These are phyloP conservation scores for Reinhardtius hippoglossoides DNA, from an alignment of 2,113 vertebrate genomes.

Conservation along the genomic window DNA sequence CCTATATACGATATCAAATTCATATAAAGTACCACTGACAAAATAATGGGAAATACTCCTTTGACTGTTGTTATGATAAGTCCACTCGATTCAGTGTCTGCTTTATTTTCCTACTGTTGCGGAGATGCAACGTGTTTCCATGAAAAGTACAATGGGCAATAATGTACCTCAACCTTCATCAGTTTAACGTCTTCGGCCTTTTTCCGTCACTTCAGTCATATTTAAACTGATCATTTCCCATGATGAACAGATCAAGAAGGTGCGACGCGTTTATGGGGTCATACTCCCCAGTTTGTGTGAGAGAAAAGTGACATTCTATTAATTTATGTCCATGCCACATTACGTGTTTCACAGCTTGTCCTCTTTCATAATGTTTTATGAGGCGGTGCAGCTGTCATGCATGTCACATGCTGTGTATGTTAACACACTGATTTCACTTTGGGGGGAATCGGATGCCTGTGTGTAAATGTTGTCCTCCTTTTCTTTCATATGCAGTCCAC, in stretches of 20 bases:
- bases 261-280: not conserved
- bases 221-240: constrained; percentile 12
- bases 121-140: too few species aligned
- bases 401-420: not conserved
- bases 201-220: not conserved
- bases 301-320: not conserved
- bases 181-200: not conserved
- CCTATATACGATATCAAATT: not conserved
- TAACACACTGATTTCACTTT: constrained; percentile 9
- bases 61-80: not conserved
- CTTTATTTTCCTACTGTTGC: not conserved
- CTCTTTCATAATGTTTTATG: constrained; percentile 4
- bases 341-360: constrained; percentile 4
- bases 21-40: constrained; percentile 11
- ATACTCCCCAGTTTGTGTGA: not conserved
- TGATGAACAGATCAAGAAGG: constrained; percentile 15
- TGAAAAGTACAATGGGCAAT: too few species aligned
- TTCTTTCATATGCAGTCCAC: constrained; percentile 1
- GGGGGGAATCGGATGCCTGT: not conserved
- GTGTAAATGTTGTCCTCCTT: not conserved
- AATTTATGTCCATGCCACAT: not conserved
- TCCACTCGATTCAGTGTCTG: not conserved
- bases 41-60: not conserved
- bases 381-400: not conserved
- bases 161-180: not conserved